Evolutionary conservation across 2,113 vertebrate genomes (phyloP), one percentile per base, ranked within the genome.

Genomic region (Rhinolophus sinicus): DNA sequence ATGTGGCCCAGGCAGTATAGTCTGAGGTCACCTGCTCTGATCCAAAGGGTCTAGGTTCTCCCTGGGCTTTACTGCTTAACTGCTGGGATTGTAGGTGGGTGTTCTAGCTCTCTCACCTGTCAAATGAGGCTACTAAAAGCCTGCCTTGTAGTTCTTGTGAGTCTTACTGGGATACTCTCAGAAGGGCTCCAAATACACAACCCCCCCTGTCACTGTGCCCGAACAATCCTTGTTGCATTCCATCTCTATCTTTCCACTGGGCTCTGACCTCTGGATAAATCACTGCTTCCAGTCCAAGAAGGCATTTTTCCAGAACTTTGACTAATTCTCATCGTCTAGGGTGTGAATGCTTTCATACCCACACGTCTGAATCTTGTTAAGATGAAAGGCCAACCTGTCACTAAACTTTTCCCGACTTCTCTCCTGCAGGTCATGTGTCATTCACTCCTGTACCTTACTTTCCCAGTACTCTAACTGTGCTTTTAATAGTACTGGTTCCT

Each of bases 141-240:
- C 21, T 30, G 0, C 70, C 1, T 81, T 28, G 7, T 13, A 47
- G n/a, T 35, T 81, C 52, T 58, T 38, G 18, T 10, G 70, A 44
- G 35, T 50, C 44, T 89, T 44, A n/a, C 7, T 6, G 19, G 60
- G 19, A 12, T 3, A 1, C 0, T 10, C 16, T 3, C 21, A 60
- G 54, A 56, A 58, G 14, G 52, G 8, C 30, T 33, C 54, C 44
- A 50, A 33, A 21, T 50, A 8, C 11, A 7, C 6, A 30, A 10
- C 14, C 38, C 72, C 26, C 8, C 21, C 30, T 58, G 19, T 3
- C 18, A 28, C 14, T 30, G 22, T 7, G 2, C 67, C 56, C 26
- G 44, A 18, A 15, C 1, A 8, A 0, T 15, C 52, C 56, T 75
- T 11, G 26, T 15, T 22, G 0, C 2, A 3, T 35, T 5, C 50